These are phyloP conservation scores for Malacoctenus gilli DNA, from an alignment of 2,797 vertebrate genomes.

Conservation along the genomic window DNA sequence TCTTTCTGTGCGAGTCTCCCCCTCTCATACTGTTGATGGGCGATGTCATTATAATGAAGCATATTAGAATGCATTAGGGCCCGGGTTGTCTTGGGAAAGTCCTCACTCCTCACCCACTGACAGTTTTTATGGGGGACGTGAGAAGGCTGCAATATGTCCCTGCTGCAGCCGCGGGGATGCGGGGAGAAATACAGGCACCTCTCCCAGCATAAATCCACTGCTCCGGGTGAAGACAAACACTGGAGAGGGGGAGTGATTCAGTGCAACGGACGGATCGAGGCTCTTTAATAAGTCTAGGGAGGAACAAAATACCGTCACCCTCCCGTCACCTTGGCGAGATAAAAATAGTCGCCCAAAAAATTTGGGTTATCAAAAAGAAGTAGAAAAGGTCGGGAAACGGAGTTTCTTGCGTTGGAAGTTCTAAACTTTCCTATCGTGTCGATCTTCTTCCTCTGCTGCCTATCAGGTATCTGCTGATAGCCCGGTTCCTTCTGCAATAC, in stretches of 20 bases:
- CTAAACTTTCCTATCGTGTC: neutral
- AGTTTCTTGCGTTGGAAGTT: neutral
- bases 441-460: neutral
- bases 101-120: slow-evolving; percentile 65
- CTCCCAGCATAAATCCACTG: slow-evolving; percentile 57
- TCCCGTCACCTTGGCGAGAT: neutral
- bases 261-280: slow-evolving; percentile 23
- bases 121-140: slow-evolving; percentile 69
- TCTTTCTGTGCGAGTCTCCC: slow-evolving; percentile 48
- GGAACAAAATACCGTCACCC: slow-evolving; percentile 14
- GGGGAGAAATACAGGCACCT: slow-evolving; percentile 56
- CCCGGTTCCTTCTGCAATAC: slow-evolving; percentile 1
- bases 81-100: slow-evolving; percentile 60
- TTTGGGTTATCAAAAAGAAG: neutral
- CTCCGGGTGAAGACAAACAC: slow-evolving; percentile 60
- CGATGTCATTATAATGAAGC: slow-evolving; percentile 79
- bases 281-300: slow-evolving; percentile 17
- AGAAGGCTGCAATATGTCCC: slow-evolving; percentile 68
- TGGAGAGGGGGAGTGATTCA: slow-evolving; percentile 35
- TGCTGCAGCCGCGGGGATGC: slow-evolving; percentile 54
- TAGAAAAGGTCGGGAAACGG: slow-evolving; percentile 1
- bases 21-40: slow-evolving; percentile 69
- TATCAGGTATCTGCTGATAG: slow-evolving; percentile 2
- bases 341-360: slow-evolving; percentile 9
- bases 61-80: slow-evolving; percentile 78